phyloP scores from a whole-genome alignment of 2,797 vertebrate genomes.

The Orientallactaga sibirica region DNA sequence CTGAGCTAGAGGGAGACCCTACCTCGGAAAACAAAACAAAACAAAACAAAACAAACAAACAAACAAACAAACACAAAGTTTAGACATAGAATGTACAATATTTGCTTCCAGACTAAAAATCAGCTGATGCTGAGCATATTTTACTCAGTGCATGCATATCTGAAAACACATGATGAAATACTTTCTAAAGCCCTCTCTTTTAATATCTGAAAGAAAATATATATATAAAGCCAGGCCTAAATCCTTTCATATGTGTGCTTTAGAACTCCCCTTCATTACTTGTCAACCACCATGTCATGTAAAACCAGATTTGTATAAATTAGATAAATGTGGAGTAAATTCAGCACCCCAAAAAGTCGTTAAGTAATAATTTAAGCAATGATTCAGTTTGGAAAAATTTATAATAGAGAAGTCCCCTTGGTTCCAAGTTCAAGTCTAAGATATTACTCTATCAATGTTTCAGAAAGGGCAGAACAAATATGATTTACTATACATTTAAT shows the following conservation, averaged over 20 bases:
- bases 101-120: not conserved
- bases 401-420: slow-evolving; percentile 20
- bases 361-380: slow-evolving; percentile 51
- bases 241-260: slow-evolving; percentile 36
- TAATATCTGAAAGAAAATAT: slow-evolving; percentile 47
- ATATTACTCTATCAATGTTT: slow-evolving; percentile 6
- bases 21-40: too few species aligned
- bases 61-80: too few species aligned
- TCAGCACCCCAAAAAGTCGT: not conserved
- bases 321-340: slow-evolving; percentile 34
- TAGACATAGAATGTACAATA: not conserved
- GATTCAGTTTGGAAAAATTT: slow-evolving; percentile 50
- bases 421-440: slow-evolving; percentile 39
- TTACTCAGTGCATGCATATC: not conserved
- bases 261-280: not conserved
- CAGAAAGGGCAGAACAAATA: not conserved
- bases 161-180: slow-evolving; percentile 15
- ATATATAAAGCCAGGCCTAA: not conserved
- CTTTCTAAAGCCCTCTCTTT: slow-evolving; percentile 57
- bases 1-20: too few species aligned
- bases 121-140: not conserved
- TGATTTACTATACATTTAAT: not conserved
- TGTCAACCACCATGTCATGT: not conserved
- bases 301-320: slow-evolving; percentile 49
- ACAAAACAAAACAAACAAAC: too few species aligned